These are phyloP conservation scores for Notechis scutatus DNA, from an alignment of 2,113 vertebrate genomes.

Conservation along the genomic window DNA sequence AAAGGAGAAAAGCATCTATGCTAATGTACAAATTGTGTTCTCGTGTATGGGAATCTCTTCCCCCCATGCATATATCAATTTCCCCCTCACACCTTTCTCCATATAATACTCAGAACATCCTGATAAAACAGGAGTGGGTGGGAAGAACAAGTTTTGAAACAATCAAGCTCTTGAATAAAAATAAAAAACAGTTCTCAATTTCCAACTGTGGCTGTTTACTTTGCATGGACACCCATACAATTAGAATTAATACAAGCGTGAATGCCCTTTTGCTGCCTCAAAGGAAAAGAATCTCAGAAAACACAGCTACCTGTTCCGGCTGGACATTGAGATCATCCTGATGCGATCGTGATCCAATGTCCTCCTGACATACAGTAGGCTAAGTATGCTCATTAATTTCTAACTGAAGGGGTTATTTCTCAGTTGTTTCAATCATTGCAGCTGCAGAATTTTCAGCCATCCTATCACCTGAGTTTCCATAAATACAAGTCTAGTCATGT, in stretches of 20 bases:
- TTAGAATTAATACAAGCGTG: background rate
- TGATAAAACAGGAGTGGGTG: background rate
- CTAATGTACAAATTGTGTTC: background rate
- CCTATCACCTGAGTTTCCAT: background rate
- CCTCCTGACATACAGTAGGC: background rate
- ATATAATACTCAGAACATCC: background rate
- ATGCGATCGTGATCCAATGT: no score
- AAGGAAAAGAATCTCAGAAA: background rate
- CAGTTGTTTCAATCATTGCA: background rate
- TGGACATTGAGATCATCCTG: background rate
- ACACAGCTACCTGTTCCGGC: background rate
- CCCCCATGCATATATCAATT: background rate
- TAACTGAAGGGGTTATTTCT: background rate
- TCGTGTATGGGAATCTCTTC: background rate
- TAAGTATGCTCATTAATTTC: background rate
- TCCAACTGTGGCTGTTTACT: background rate
- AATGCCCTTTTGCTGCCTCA: background rate
- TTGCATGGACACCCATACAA: background rate
- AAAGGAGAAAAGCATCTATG: background rate
- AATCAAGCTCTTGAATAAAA: constrained; percentile 2
- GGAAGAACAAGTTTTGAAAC: background rate
- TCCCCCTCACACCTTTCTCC: background rate
- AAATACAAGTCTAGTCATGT: background rate
- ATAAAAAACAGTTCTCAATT: background rate
- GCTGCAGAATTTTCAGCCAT: background rate